Percentiles rank a stretch among this genome's conserved stretches.
phyloP scores from a whole-genome alignment of 2,888 invertebrate species.

The Pterobdella sp. region DNA sequence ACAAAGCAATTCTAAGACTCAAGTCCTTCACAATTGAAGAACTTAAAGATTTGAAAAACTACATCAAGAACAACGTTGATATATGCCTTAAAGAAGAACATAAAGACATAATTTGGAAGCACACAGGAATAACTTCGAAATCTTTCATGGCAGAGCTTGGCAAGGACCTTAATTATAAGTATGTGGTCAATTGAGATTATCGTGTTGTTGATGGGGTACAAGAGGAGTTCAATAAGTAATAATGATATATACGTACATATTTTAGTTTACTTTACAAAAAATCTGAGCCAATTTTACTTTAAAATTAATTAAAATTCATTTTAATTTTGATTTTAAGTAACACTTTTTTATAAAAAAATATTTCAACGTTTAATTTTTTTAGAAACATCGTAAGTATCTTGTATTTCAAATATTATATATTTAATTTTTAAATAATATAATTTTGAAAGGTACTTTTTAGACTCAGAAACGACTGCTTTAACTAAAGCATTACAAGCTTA shows the following conservation, averaged over 20 bases:
- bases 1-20: constrained; percentile 1
- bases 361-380: too few relatives aligned
- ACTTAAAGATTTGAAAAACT: background rate
- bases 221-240: too few relatives aligned
- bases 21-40: constrained; percentile 17
- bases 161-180: constrained; percentile 19
- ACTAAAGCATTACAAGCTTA: background rate
- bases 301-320: too few relatives aligned
- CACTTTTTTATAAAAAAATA: too few relatives aligned
- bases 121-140: constrained; percentile 15
- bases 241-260: too few relatives aligned
- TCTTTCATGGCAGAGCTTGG: constrained; percentile 8
- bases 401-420: too few relatives aligned
- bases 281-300: too few relatives aligned
- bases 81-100: background rate
- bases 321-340: too few relatives aligned
- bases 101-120: background rate
- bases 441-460: too few relatives aligned
- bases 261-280: too few relatives aligned
- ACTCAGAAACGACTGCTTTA: background rate
- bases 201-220: background rate
- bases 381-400: too few relatives aligned
- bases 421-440: too few relatives aligned
- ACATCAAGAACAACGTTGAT: constrained; percentile 18
- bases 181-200: background rate